These are phyloP conservation scores for Aulostomus chinensis DNA, from an alignment of 2,797 vertebrate species.

Conservation along the genomic window DNA sequence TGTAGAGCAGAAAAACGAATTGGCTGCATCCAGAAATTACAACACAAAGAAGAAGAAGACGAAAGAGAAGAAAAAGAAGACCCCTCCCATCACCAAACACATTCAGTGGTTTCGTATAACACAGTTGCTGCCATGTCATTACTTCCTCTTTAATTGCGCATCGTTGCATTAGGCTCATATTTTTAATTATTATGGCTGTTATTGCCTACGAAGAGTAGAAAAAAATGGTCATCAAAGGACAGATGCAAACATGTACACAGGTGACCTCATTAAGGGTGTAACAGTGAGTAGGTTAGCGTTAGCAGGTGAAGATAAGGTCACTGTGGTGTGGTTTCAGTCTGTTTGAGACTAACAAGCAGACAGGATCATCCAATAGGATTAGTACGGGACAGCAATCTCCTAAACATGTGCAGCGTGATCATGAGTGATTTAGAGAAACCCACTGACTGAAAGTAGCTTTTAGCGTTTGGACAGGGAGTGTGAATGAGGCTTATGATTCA, in stretches of 20 bases:
- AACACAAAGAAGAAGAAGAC: no score
- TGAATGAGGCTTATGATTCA: background rate
- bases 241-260: background rate
- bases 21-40: no score
- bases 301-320: constrained; percentile 61
- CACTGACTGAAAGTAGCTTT: constrained; percentile 45
- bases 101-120: no score
- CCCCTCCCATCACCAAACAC: no score
- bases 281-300: constrained; percentile 16
- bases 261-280: constrained; percentile 27
- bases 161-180: no score
- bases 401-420: constrained; percentile 43
- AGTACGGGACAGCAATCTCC: constrained; percentile 50
- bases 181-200: no score
- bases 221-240: no score
- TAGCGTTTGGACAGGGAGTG: background rate
- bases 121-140: no score
- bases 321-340: constrained; percentile 45
- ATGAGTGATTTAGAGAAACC: constrained; percentile 32
- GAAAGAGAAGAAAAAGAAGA: no score
- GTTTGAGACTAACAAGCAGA: constrained; percentile 55
- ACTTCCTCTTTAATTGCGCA: no score
- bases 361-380: constrained; percentile 67
- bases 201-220: no score
- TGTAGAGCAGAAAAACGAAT: no score